phyloP scores from a whole-genome alignment of 2,113 vertebrate species.

The Chaetodon auriga region DNA sequence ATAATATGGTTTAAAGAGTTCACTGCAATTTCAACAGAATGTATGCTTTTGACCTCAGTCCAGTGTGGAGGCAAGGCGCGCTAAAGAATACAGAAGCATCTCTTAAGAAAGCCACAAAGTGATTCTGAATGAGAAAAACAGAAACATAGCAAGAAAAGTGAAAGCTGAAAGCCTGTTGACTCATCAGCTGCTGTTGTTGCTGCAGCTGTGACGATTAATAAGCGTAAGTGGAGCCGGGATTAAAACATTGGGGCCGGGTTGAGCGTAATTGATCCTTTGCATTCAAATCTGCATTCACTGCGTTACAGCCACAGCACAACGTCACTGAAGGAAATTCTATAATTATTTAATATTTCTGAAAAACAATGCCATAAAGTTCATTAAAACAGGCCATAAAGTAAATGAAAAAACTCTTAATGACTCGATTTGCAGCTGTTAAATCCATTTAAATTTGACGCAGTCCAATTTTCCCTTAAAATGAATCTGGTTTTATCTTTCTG shows the following conservation, averaged over 20 bases:
- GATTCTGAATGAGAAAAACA: background rate
- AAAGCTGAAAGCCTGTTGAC: background rate
- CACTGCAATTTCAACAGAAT: background rate
- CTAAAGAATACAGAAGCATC: background rate
- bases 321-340: background rate
- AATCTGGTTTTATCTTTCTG: background rate
- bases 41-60: background rate
- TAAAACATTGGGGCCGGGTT: too few relatives aligned
- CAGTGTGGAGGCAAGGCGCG: background rate
- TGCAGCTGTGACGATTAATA: background rate
- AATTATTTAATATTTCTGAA: background rate
- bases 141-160: background rate
- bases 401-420: background rate
- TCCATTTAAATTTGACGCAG: background rate
- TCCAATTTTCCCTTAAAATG: background rate
- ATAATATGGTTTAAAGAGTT: background rate
- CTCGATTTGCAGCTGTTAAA: background rate
- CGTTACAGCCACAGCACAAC: background rate
- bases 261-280: background rate
- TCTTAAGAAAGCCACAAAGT: background rate
- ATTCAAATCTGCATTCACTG: background rate
- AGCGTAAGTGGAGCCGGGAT: background rate
- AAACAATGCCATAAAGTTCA: background rate
- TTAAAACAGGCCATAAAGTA: background rate
- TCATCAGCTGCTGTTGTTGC: background rate